A percentile compares a stretch with the other conserved stretches of the same genome.
These are phyloP conservation scores for Parauchenoglanis punctatus DNA, from an alignment of 2,797 vertebrate species.

Conservation along the genomic window DNA sequence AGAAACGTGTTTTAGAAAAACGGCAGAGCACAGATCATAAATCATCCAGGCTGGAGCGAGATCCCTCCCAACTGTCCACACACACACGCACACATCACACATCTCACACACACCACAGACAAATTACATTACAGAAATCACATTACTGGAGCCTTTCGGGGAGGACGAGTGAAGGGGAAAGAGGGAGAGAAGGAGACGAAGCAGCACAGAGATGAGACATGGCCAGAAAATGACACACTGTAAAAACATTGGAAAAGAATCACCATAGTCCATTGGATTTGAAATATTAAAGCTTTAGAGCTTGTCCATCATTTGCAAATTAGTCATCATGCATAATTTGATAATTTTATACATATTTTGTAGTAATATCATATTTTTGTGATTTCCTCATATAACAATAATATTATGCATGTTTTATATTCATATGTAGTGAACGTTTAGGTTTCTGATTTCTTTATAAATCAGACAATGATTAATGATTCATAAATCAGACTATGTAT, in stretches of 20 bases:
- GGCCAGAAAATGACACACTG: conserved; percentile 43
- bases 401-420: not conserved
- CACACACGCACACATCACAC: conserved; percentile 36
- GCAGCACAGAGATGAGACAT: conserved; percentile 36
- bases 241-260: conserved; percentile 25
- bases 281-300: conserved; percentile 37
- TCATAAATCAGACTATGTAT: conserved; percentile 23
- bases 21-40: conserved; percentile 81
- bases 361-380: conserved; percentile 5
- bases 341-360: conserved; percentile 27
- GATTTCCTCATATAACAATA: conserved; percentile 15
- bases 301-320: conserved; percentile 28
- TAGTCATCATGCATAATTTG: conserved; percentile 26
- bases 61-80: conserved; percentile 67
- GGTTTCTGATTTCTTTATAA: conserved; percentile 16
- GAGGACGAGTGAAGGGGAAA: conserved; percentile 57
- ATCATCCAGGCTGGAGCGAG: conserved; percentile 79
- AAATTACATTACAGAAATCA: conserved; percentile 64
- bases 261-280: conserved; percentile 26
- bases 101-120: conserved; percentile 52
- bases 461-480: conserved; percentile 34
- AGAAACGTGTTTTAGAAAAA: conserved; percentile 83
- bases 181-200: conserved; percentile 45
- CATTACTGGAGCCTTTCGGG: conserved; percentile 62
- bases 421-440: not conserved